A percentile compares a stretch with the other conserved stretches of the same genome.
phyloP scores from a whole-genome alignment of 2,113 vertebrate species.

The Nesoenas mayeri region DNA sequence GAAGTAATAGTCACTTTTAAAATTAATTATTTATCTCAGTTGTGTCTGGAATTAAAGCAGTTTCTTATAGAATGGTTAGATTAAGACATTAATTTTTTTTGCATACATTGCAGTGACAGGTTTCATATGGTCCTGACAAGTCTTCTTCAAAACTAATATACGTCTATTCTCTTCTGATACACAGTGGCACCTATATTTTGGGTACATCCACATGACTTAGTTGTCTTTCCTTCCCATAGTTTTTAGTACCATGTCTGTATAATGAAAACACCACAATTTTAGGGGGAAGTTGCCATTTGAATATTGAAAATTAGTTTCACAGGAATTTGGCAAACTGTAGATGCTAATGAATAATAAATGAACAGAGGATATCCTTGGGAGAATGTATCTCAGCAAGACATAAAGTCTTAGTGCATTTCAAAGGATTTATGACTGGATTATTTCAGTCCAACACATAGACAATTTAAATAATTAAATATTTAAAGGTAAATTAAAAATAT shows the following conservation, averaged over 20 bases:
- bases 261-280: not conserved
- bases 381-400: constrained; percentile 46
- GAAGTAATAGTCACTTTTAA: not conserved
- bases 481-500: constrained; percentile 4
- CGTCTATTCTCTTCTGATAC: not conserved
- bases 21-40: constrained; percentile 6
- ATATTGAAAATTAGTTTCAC: constrained; percentile 41
- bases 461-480: constrained; percentile 56
- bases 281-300: not conserved
- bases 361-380: not conserved
- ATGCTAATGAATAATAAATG: constrained; percentile 69
- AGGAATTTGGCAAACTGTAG: constrained; percentile 51
- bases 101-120: not conserved
- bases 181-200: not conserved
- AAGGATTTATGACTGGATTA: constrained; percentile 34
- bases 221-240: not conserved
- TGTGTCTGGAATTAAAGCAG: not conserved
- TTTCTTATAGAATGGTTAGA: not conserved
- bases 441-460: not conserved
- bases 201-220: not conserved
- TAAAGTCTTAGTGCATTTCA: constrained; percentile 43
- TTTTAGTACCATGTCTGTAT: not conserved
- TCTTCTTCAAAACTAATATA: not conserved
- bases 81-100: not conserved
- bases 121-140: not conserved